Percentiles rank a stretch among this genome's conserved stretches.
Conservation (phyloP, 2,797 vertebrate species). For the Clangula hyemalis region DNA sequence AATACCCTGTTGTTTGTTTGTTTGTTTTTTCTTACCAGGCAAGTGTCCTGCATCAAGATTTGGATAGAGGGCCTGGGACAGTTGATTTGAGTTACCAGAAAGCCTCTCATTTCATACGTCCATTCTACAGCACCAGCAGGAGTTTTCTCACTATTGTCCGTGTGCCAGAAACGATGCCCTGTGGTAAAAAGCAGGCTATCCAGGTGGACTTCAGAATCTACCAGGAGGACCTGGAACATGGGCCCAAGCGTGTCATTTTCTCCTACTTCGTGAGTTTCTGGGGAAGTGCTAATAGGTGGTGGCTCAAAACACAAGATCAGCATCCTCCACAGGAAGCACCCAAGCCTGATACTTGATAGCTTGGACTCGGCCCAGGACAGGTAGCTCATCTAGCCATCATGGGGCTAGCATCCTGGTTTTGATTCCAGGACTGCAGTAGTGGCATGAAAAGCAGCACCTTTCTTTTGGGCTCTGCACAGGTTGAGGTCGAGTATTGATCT, state of each 20-base stretch:
- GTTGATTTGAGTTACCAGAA: conserved; percentile 34
- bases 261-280: conserved; percentile 81
- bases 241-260: conserved; percentile 75
- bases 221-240: conserved; percentile 71
- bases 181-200: conserved; percentile 55
- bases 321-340: not conserved
- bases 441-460: not conserved
- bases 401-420: not conserved
- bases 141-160: conserved; percentile 80
- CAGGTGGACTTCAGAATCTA: conserved; percentile 80
- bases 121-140: conserved; percentile 82
- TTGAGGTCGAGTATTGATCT: not conserved
- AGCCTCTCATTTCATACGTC: not conserved
- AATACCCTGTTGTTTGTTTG: not conserved
- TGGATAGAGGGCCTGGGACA: not conserved
- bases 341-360: not conserved
- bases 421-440: not conserved
- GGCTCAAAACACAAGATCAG: not conserved
- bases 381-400: not conserved
- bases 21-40: conserved; percentile 68
- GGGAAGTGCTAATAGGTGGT: not conserved
- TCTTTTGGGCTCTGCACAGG: not conserved
- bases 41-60: not conserved
- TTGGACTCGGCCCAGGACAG: not conserved
- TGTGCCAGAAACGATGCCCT: conserved; percentile 55